A percentile compares a stretch with the other conserved stretches of the same genome.
Evolutionary conservation across 2,113 vertebrate genomes (phyloP).

Genomic region (Fulica atra): DNA sequence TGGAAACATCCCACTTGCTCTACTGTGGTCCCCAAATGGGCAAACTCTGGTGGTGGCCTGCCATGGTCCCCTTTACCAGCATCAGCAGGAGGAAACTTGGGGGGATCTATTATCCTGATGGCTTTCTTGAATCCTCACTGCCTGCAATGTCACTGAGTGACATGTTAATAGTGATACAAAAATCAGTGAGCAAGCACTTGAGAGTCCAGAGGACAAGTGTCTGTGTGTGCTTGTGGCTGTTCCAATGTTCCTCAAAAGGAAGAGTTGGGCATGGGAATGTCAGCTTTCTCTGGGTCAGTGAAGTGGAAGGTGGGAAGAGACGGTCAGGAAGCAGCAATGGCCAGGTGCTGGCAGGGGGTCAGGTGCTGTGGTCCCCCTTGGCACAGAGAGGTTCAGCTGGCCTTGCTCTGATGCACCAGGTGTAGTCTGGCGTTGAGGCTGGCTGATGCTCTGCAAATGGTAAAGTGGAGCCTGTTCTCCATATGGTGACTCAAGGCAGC

Average conservation of each 20-base stretch:
- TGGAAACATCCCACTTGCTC: background rate
- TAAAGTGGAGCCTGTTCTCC: background rate
- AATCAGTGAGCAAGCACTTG: background rate
- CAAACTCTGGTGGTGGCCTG: background rate
- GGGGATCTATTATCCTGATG: background rate
- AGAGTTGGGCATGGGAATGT: background rate
- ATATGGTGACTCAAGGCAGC: background rate
- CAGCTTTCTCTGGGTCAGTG: background rate
- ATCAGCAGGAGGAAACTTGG: background rate
- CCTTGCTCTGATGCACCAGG: background rate
- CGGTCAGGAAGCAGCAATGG: rapidly evolving
- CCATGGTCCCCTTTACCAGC: background rate
- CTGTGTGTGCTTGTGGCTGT: background rate
- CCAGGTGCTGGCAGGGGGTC: background rate
- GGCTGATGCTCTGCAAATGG: background rate
- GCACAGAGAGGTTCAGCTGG: background rate
- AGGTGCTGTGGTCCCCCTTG: background rate
- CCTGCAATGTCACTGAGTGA: background rate
- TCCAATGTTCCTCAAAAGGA: background rate
- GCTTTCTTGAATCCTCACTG: background rate
- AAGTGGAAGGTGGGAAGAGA: background rate
- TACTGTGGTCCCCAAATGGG: rapidly evolving
- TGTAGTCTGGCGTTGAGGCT: background rate
- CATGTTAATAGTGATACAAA: background rate
- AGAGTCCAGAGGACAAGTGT: background rate